Base-by-base conservation (phyloP, 2,113 vertebrate genomes). In the Balaenoptera acutorostrata region DNA sequence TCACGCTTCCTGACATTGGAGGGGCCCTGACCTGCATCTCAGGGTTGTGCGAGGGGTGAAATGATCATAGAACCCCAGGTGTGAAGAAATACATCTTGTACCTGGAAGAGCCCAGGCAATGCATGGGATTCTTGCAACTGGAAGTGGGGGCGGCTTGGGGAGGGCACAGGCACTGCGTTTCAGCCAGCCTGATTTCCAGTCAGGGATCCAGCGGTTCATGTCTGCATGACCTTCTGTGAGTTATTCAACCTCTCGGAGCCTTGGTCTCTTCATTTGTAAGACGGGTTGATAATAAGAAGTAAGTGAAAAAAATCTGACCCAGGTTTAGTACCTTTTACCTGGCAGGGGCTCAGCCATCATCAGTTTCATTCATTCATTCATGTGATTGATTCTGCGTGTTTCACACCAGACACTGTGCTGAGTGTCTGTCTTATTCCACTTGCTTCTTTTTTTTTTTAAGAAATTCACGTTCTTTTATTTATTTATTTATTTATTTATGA, bases 351-450 rank as follows among this genome's bases (percentile, higher is more conserved):
- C 39, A 64, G 10, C 44, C 18, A 1, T 39, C 1, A 0, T 68
- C 21, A 31, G 0, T 74, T 68, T 8, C 29, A 15, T 55, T 81
- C 75, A 36, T 23, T 74, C 69, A 8, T 83, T 25, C 2, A 2
- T 36, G 71, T 27, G 63, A 21, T 18, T 0, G 0, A 20, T 31
- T 69, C 49, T 63, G 15, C 59, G 41, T 36, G 1, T 33, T 75
- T n/a, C n/a, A 18, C 0, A 0, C 27, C 21, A 15, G 39, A 59
- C 12, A 2, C 5, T 1, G 27, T 31, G 17, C 5, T 12, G 8
- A 41, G 75, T 9, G 4, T 36, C 49, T 39, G 25, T 27, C n/a
- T 41, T 29, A 6, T 46, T 69, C 49, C 14, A 5, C 39, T 81
- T 29, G 41, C 41, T 29, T 61, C 52, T 92, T 36, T 36, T 36